These are phyloP conservation scores for Pollenia angustigena DNA, from an alignment of 2,888 invertebrate species.

Conservation along the genomic window DNA sequence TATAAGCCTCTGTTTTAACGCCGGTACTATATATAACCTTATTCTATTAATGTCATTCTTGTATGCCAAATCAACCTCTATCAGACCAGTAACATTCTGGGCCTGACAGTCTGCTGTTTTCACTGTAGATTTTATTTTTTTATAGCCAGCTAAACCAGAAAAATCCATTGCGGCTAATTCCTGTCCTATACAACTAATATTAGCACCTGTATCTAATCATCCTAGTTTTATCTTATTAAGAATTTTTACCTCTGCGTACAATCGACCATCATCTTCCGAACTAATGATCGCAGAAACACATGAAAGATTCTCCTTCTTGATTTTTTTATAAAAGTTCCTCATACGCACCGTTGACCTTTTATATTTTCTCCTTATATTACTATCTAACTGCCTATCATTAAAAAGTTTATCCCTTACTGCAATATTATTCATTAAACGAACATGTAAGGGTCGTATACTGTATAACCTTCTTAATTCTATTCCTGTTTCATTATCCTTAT, in stretches of 20 bases:
- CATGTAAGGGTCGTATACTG: conserved; percentile 18
- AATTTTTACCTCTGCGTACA: conserved; percentile 34
- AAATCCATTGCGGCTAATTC: conserved; percentile 7
- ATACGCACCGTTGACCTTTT: no score
- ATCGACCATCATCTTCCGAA: conserved; percentile 1
- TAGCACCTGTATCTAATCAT: conserved; percentile 20
- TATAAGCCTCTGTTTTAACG: neutral
- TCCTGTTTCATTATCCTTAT: neutral
- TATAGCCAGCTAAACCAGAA: neutral
- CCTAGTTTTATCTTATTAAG: neutral
- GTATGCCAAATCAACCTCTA: neutral
- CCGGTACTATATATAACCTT: neutral
- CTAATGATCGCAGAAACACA: neutral
- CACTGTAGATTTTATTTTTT: neutral
- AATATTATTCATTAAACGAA: conserved; percentile 14
- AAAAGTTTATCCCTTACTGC: neutral
- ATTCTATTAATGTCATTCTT: neutral
- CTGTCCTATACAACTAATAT: no score
- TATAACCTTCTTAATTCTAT: neutral
- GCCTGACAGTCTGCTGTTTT: neutral
- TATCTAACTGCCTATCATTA: conserved; percentile 2
- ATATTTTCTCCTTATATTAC: conserved; percentile 10
- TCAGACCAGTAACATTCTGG: neutral
- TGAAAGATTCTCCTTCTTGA: neutral
- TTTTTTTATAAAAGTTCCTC: conserved; percentile 28